These are phyloP conservation scores for Ormia ochracea DNA, from an alignment of 2,888 invertebrate species.

Conservation along the genomic window DNA sequence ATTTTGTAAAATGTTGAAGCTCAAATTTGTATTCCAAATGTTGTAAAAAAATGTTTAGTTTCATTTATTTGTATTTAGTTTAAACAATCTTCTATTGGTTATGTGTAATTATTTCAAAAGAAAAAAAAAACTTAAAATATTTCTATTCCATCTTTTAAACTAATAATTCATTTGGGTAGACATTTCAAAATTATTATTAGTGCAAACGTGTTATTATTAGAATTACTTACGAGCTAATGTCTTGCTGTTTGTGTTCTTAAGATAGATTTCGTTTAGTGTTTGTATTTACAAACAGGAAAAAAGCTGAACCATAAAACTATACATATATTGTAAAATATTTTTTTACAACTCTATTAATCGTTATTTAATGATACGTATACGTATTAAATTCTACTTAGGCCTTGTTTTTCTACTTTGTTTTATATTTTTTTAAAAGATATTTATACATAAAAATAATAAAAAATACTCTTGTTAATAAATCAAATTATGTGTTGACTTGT, in stretches of 20 bases:
- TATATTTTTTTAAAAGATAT: conserved; percentile 58
- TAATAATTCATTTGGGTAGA: neutral
- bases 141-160: neutral
- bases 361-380: conserved; percentile 51
- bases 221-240: neutral
- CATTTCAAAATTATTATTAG: neutral
- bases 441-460: conserved; percentile 27
- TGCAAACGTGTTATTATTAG: neutral
- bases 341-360: conserved; percentile 20
- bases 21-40: conserved; percentile 42
- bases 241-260: conserved; percentile 18
- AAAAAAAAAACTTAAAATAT: neutral
- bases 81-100: neutral
- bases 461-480: conserved; percentile 58
- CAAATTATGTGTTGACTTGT: neutral
- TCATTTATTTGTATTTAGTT: conserved; percentile 35
- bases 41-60: conserved; percentile 19
- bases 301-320: neutral
- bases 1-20: conserved; percentile 47
- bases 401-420: conserved; percentile 61
- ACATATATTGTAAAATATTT: neutral
- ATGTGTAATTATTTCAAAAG: conserved; percentile 4
- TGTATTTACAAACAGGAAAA: neutral
- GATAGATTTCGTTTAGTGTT: conserved; percentile 9
- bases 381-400: conserved; percentile 56